These are phyloP conservation scores for Pterophyllum scalare DNA, from an alignment of 2,113 vertebrate genomes.

Conservation along the genomic window DNA sequence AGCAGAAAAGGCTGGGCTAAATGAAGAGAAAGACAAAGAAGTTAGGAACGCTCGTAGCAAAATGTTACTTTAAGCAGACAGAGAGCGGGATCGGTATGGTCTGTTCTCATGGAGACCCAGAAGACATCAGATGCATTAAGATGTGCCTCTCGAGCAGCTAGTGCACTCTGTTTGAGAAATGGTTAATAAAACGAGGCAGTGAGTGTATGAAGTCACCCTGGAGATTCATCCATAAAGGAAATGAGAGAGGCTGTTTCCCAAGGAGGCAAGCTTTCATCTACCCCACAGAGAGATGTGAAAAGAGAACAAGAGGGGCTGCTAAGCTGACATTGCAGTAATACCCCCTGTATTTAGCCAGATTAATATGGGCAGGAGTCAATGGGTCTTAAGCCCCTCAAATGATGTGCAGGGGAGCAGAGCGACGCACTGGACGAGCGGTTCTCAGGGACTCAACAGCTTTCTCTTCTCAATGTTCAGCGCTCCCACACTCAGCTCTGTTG, in stretches of 20 bases:
- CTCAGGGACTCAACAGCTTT: slow-evolving; percentile 46
- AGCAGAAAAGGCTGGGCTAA: not conserved
- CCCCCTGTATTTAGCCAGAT: slow-evolving; percentile 61
- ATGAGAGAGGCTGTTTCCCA: slow-evolving; percentile 60
- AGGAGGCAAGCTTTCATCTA: slow-evolving; percentile 63
- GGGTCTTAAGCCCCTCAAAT: slow-evolving; percentile 57
- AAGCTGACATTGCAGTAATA: slow-evolving; percentile 49
- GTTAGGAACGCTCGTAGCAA: not conserved
- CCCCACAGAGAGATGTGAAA: slow-evolving; percentile 63
- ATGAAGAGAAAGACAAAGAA: not conserved
- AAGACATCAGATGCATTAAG: slow-evolving; percentile 29
- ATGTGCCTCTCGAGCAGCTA: slow-evolving; percentile 31
- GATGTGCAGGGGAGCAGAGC: slow-evolving; percentile 30
- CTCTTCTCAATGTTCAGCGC: not conserved
- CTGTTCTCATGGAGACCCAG: slow-evolving; percentile 15
- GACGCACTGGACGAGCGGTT: slow-evolving; percentile 21
- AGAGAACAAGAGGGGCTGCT: slow-evolving; percentile 65
- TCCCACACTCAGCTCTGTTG: slow-evolving; percentile 55
- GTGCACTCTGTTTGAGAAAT: slow-evolving; percentile 39
- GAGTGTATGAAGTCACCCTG: slow-evolving; percentile 53
- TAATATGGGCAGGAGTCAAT: slow-evolving; percentile 63
- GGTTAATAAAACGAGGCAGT: slow-evolving; percentile 56
- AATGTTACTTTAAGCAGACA: not conserved
- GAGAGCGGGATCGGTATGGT: slow-evolving; percentile 1
- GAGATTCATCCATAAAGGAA: slow-evolving; percentile 61